A percentile compares a stretch with the other conserved stretches of the same genome.
Evolutionary conservation across 2,888 invertebrate genomes (phyloP).

Genomic region (Ctenicera cuprea): DNA sequence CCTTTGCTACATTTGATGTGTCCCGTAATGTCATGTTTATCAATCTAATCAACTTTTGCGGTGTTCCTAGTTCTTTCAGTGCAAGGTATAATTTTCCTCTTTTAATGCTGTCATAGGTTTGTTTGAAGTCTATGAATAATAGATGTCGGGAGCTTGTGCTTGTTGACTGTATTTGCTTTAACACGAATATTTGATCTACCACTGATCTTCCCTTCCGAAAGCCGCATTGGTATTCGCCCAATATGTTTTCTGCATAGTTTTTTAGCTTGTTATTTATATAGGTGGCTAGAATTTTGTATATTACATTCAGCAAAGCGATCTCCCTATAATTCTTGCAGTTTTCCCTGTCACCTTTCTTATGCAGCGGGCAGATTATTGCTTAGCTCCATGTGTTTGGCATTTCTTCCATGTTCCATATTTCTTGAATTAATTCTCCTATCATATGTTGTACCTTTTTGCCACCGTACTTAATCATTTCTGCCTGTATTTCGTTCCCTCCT

Average conservation of each 20-base stretch:
- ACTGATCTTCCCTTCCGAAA: slow-evolving; percentile 22
- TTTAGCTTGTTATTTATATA: slow-evolving; percentile 13
- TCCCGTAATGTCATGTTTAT: slow-evolving; percentile 1
- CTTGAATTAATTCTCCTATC: background rate
- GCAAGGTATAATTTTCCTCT: background rate
- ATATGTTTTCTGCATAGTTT: background rate
- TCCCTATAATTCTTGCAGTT: background rate
- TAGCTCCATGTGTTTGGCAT: slow-evolving; percentile 3
- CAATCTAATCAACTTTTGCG: background rate
- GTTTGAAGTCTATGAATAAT: slow-evolving; percentile 4
- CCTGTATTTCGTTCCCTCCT: background rate
- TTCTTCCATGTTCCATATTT: slow-evolving; percentile 1
- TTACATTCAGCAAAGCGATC: background rate
- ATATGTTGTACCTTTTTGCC: background rate
- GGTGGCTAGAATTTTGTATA: slow-evolving; percentile 9
- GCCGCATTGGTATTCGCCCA: slow-evolving; percentile 19
- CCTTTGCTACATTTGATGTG: background rate
- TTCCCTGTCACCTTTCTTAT: background rate
- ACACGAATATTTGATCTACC: slow-evolving; percentile 1
- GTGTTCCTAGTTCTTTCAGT: background rate
- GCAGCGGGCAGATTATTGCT: slow-evolving; percentile 1
- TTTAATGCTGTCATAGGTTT: background rate
- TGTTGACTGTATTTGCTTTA: slow-evolving; percentile 12
- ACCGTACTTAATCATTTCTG: background rate
- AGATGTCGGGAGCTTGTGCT: no score